These are phyloP conservation scores for Paraplagusia blochii DNA, from an alignment of 2,113 vertebrate species.

Conservation along the genomic window DNA sequence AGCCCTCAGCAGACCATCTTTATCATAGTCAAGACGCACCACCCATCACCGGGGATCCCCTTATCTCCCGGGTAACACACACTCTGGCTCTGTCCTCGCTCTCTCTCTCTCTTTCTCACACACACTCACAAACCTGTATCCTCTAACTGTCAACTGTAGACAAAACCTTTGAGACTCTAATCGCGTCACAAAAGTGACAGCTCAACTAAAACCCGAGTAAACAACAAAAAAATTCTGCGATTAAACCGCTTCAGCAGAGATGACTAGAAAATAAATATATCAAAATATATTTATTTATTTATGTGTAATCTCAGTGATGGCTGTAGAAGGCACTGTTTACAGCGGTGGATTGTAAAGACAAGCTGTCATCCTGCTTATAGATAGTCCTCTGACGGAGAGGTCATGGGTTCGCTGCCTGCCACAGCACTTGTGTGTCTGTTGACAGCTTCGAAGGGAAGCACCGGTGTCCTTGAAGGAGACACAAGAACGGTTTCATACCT, in stretches of 20 bases:
- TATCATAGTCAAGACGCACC: slow-evolving; percentile 69
- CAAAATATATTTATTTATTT: too few species aligned
- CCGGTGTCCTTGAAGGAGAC: slow-evolving; percentile 32
- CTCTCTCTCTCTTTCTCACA: not conserved
- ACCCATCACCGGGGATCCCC: slow-evolving; percentile 70
- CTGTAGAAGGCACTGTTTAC: not conserved
- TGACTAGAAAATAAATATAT: too few species aligned
- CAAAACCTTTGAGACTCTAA: slow-evolving; percentile 24
- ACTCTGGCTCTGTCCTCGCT: too few species aligned
- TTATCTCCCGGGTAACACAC: slow-evolving; percentile 66
- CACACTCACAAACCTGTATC: slow-evolving; percentile 4
- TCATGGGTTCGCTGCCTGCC: slow-evolving; percentile 16
- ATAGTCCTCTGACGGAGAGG: slow-evolving; percentile 15
- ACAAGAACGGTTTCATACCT: slow-evolving; percentile 4
- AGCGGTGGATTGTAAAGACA: slow-evolving; percentile 8
- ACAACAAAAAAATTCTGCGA: slow-evolving; percentile 15
- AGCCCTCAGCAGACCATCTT: slow-evolving; percentile 57
- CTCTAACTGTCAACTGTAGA: slow-evolving; percentile 15
- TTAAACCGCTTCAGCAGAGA: slow-evolving; percentile 23
- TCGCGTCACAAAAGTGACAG: slow-evolving; percentile 19
- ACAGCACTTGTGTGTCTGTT: slow-evolving; percentile 17
- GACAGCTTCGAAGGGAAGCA: not conserved
- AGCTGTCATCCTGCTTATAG: slow-evolving; percentile 23
- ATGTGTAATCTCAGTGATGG: not conserved
- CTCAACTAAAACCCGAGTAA: not conserved